These are phyloP conservation scores for Cantharis flavilabris DNA, from an alignment of 2,888 invertebrate species.

Conservation along the genomic window DNA sequence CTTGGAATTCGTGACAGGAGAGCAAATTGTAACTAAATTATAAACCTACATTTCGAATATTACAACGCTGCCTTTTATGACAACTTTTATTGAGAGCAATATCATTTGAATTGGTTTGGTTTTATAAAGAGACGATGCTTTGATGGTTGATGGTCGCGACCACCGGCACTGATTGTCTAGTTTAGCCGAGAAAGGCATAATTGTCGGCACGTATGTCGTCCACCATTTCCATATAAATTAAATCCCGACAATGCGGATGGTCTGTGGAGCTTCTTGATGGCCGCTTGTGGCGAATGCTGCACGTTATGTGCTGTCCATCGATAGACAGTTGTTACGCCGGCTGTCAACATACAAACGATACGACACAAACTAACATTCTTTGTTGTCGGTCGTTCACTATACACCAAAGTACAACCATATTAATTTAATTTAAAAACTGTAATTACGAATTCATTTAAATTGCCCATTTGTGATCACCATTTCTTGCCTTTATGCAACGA, in stretches of 20 bases:
- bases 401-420: slow-evolving; percentile 19
- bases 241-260: slow-evolving; percentile 33
- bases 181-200: slow-evolving; percentile 47
- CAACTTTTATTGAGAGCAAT: slow-evolving; percentile 33
- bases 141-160: slow-evolving; percentile 38
- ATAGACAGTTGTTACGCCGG: slow-evolving; percentile 29
- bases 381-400: slow-evolving; percentile 23
- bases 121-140: slow-evolving; percentile 11
- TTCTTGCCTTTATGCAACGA: no score
- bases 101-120: slow-evolving; percentile 25
- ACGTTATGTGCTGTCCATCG: slow-evolving; percentile 27
- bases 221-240: slow-evolving; percentile 37
- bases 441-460: not conserved
- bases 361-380: slow-evolving; percentile 26
- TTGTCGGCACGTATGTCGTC: slow-evolving; percentile 38
- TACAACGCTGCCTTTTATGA: slow-evolving; percentile 31
- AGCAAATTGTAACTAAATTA: slow-evolving; percentile 36
- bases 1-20: slow-evolving; percentile 36
- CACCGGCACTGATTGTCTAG: slow-evolving; percentile 52
- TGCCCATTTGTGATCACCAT: not conserved
- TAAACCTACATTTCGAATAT: slow-evolving; percentile 35
- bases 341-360: slow-evolving; percentile 28
- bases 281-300: slow-evolving; percentile 26
- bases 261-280: slow-evolving; percentile 28
- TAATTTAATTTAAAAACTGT: not conserved